phyloP scores from a whole-genome alignment of 2,888 invertebrate genomes.

The Pyralis farinalis region DNA sequence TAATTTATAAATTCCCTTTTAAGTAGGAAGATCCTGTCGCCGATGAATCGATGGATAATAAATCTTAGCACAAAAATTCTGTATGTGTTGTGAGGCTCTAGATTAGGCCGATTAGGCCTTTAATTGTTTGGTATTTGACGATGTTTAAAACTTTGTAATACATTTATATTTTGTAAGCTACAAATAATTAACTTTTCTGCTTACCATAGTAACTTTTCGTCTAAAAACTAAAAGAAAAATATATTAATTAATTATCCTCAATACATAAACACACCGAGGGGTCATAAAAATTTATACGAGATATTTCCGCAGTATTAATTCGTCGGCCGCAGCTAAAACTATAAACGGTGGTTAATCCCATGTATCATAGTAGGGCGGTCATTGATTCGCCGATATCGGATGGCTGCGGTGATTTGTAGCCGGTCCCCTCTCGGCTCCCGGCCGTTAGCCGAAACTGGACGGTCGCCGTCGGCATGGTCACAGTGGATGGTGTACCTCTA shows the following conservation, averaged over 20 bases:
- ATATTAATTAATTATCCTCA: neutral
- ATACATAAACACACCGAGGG: neutral
- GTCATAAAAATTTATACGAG: conserved; percentile 51
- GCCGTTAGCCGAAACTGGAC: conserved; percentile 48
- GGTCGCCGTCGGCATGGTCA: conserved; percentile 17
- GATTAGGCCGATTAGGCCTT: too few relatives aligned
- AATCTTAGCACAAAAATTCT: too few relatives aligned
- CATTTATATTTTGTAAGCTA: too few relatives aligned
- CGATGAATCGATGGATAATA: too few relatives aligned
- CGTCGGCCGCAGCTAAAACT: conserved; percentile 62
- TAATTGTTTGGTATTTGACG: too few relatives aligned
- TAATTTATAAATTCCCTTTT: too few relatives aligned
- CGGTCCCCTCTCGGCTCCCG: conserved; percentile 49
- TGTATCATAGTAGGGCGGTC: conserved; percentile 76
- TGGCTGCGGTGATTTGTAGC: conserved; percentile 67
- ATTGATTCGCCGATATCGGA: conserved; percentile 75
- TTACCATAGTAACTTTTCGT: conserved; percentile 22
- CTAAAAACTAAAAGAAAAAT: conserved; percentile 7
- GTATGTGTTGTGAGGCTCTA: too few relatives aligned
- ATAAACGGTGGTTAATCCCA: conserved; percentile 72
- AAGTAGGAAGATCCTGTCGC: too few relatives aligned
- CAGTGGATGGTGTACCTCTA: conserved; percentile 32
- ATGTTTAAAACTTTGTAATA: too few relatives aligned
- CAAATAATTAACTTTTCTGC: too few relatives aligned
- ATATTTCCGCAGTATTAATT: conserved; percentile 73